These are phyloP conservation scores for Pterocles burchelli DNA, from an alignment of 2,113 vertebrate genomes.

Conservation along the genomic window DNA sequence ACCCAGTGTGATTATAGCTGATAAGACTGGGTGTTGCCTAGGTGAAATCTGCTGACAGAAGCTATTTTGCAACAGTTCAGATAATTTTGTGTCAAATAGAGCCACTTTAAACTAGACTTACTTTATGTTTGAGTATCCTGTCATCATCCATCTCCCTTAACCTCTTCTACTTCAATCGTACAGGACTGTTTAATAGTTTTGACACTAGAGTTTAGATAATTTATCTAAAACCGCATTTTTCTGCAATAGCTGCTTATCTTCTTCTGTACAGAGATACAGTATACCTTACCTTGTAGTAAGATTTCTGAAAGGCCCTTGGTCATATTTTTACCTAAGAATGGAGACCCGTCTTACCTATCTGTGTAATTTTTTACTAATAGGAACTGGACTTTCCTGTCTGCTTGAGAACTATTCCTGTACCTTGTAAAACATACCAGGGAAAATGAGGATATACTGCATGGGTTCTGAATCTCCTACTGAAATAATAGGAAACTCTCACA, in stretches of 20 bases:
- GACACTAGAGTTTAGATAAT: neutral
- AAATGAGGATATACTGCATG: neutral
- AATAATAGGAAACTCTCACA: neutral
- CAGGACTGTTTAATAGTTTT: neutral
- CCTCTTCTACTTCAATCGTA: neutral
- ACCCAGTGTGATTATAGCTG: neutral
- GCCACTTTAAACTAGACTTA: conserved; percentile 1
- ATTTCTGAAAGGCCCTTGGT: neutral
- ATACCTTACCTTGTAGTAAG: neutral
- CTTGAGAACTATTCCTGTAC: neutral
- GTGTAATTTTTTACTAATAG: neutral
- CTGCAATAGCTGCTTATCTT: neutral
- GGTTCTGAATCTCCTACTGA: neutral
- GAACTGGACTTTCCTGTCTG: neutral
- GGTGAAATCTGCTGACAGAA: conserved; percentile 22
- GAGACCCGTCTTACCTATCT: neutral
- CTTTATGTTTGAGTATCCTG: neutral
- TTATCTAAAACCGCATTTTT: neutral
- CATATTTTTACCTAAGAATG: neutral
- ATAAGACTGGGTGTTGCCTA: neutral
- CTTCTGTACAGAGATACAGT: neutral
- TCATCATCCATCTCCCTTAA: neutral
- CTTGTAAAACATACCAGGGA: neutral
- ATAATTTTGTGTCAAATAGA: neutral
- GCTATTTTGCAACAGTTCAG: conserved; percentile 25